phyloP scores from a whole-genome alignment of 2,113 vertebrate genomes.

The Echinops telfairi region DNA sequence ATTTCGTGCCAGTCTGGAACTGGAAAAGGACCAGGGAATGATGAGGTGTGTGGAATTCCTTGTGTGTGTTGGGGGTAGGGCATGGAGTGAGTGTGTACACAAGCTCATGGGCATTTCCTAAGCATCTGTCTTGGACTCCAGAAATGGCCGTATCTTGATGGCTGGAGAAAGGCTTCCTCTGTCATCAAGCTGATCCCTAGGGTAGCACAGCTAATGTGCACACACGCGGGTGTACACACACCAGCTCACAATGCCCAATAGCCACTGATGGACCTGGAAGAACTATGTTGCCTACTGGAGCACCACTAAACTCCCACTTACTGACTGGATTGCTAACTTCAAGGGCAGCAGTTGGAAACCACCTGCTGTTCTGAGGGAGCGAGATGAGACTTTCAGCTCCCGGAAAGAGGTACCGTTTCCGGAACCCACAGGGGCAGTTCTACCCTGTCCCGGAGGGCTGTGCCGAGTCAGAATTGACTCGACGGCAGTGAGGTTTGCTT shows the following conservation, averaged over 20 bases:
- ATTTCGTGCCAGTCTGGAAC: neutral
- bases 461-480: too few species aligned
- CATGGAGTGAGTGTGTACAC: neutral
- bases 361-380: too few species aligned
- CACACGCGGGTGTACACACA: neutral
- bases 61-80: neutral
- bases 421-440: too few species aligned
- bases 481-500: too few species aligned
- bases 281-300: neutral
- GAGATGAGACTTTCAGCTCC: too few species aligned
- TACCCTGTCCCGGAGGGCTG: too few species aligned
- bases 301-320: neutral
- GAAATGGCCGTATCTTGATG: neutral
- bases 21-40: neutral
- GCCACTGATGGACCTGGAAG: slow-evolving; percentile 19
- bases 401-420: too few species aligned
- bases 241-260: neutral
- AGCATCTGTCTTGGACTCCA: neutral
- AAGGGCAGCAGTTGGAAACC: too few species aligned
- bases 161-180: neutral
- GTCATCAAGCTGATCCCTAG: neutral
- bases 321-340: too few species aligned
- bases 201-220: neutral
- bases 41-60: too few species aligned
- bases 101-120: neutral